Evolutionary conservation across 2,113 vertebrate genomes (phyloP).

Genomic region (Glaucidium brasilianum): DNA sequence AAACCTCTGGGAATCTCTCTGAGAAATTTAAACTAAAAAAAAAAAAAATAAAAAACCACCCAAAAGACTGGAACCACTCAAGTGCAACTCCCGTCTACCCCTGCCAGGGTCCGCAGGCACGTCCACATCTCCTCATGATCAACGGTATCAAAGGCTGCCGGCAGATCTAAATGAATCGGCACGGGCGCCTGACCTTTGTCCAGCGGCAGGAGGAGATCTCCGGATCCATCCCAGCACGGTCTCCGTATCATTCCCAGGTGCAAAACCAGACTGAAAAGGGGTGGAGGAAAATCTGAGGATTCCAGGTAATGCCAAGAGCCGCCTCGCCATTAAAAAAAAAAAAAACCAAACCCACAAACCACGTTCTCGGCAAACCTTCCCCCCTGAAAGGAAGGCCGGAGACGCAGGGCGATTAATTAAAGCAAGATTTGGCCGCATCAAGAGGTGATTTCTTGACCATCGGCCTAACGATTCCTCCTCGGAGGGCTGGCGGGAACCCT

Average conservation of each 20-base stretch:
- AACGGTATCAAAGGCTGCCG: conserved; percentile 48
- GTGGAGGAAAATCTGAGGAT: conserved; percentile 61
- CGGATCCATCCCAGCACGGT: conserved; percentile 33
- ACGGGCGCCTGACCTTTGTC: conserved; percentile 41
- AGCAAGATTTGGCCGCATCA: neutral
- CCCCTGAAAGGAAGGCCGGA: neutral
- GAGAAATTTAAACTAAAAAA: neutral
- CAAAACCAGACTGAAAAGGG: conserved; percentile 55
- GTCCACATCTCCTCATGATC: conserved; percentile 47
- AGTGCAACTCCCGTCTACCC: conserved; percentile 62
- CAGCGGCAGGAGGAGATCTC: conserved; percentile 53
- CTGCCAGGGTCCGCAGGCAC: conserved; percentile 61
- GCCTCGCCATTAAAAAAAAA: neutral
- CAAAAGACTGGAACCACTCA: conserved; percentile 17
- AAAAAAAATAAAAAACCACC: neutral
- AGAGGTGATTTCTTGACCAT: neutral
- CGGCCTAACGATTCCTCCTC: neutral
- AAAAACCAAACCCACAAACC: no score
- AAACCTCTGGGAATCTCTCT: conserved; percentile 1
- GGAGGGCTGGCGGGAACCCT: conserved; percentile 4
- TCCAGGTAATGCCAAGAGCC: conserved; percentile 48
- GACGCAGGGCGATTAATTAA: neutral
- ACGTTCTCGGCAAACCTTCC: neutral
- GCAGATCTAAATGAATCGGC: conserved; percentile 41
- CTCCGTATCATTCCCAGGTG: conserved; percentile 57